A percentile compares a stretch with the other conserved stretches of the same genome.
phyloP scores from a whole-genome alignment of 2,888 invertebrate genomes.

The Drosophila melanosoma region DNA sequence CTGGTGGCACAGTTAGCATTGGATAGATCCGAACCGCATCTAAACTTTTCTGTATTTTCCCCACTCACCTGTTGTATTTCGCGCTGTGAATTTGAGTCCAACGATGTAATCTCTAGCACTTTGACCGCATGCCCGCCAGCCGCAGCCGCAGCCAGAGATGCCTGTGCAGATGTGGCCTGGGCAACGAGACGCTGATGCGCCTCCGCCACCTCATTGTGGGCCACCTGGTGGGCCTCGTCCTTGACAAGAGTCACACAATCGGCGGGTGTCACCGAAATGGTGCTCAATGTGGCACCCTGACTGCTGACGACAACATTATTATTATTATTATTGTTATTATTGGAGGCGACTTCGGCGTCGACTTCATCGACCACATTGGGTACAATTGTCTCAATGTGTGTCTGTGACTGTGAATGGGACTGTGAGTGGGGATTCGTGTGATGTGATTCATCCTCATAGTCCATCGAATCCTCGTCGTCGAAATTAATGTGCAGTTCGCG shows the following conservation, averaged over 20 bases:
- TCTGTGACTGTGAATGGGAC: conserved; percentile 52
- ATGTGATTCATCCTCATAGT: conserved; percentile 80
- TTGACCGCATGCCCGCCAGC: conserved; percentile 80
- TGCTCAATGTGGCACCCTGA: conserved; percentile 66
- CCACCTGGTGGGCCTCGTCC: conserved; percentile 69
- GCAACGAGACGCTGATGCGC: conserved; percentile 74
- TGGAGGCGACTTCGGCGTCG: conserved; percentile 38
- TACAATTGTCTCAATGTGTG: conserved; percentile 60
- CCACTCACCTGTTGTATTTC: conserved; percentile 82
- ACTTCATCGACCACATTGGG: conserved; percentile 63
- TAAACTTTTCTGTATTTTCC: not conserved
- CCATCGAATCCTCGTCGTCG: conserved; percentile 83
- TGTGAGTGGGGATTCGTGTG: conserved; percentile 42
- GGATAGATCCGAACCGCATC: not conserved
- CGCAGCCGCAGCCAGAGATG: conserved; percentile 60
- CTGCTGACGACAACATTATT: conserved; percentile 68
- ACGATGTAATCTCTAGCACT: conserved; percentile 83
- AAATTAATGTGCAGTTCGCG: conserved; percentile 79
- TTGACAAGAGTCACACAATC: conserved; percentile 81
- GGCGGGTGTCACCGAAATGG: conserved; percentile 70
- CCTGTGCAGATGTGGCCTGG: conserved; percentile 66
- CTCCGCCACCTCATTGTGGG: conserved; percentile 61
- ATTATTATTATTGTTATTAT: not conserved
- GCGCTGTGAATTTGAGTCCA: conserved; percentile 83
- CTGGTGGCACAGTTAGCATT: not conserved